Conservation (phyloP, 2,888 invertebrate species). For the Prenolepis imparis region DNA sequence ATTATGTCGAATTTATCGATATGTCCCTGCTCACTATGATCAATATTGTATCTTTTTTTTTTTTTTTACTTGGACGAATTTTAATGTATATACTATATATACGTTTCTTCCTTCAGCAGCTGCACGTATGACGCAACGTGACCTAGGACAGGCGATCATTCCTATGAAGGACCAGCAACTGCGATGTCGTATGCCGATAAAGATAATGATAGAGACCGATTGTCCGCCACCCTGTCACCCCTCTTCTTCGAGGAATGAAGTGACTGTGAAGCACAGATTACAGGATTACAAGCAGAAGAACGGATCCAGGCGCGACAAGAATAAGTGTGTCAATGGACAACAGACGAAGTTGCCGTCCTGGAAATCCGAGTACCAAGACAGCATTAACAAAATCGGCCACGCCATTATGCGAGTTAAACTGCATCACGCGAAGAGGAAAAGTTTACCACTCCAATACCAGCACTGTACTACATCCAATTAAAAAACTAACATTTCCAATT, state of each 20-base stretch:
- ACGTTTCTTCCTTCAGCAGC: neutral
- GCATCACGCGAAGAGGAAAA: slow-evolving; percentile 81
- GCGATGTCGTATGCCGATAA: slow-evolving; percentile 10
- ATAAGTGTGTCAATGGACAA: slow-evolving; percentile 29
- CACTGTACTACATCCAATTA: neutral
- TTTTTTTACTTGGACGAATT: neutral
- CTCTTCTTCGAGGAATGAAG: slow-evolving; percentile 15
- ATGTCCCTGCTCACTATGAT: neutral
- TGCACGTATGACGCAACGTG: slow-evolving; percentile 14
- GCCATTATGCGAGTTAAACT: slow-evolving; percentile 89
- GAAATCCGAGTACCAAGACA: slow-evolving; percentile 89
- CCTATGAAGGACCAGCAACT: neutral
- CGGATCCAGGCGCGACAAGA: neutral
- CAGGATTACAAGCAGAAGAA: neutral
- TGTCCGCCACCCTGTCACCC: slow-evolving; percentile 60
- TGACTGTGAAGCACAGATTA: neutral
- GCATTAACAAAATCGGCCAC: slow-evolving; percentile 88
- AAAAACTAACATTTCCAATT: slow-evolving; percentile 5
- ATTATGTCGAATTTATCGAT: neutral
- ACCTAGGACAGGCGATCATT: neutral
- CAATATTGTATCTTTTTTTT: neutral
- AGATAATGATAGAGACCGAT: slow-evolving; percentile 50
- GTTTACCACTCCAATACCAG: slow-evolving; percentile 41
- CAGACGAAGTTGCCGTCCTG: slow-evolving; percentile 86
- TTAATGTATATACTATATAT: too few species aligned